Conservation (phyloP, 1,140 invertebrate genomes). For the Dryas iulia region DNA sequence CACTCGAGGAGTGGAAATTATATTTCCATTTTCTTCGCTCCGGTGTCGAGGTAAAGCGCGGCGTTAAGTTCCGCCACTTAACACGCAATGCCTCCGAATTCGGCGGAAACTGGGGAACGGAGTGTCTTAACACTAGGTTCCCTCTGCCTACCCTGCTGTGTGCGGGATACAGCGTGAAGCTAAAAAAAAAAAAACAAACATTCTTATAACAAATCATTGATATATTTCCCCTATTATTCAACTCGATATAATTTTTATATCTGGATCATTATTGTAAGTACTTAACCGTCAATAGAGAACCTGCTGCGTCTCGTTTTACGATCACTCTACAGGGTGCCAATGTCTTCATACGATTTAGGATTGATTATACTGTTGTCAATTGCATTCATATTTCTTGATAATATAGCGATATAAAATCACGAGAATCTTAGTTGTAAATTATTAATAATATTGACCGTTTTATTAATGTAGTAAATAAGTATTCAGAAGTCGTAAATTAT, state of each 20-base stretch:
- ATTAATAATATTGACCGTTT: too few relatives aligned
- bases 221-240: not conserved
- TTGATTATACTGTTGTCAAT: conserved; percentile 23
- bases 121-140: too few relatives aligned
- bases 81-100: too few relatives aligned
- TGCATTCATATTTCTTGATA: conserved; percentile 5
- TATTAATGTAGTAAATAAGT: not conserved
- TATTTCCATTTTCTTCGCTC: too few relatives aligned
- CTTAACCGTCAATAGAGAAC: conserved; percentile 27
- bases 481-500: not conserved
- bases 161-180: too few relatives aligned
- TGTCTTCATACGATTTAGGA: conserved; percentile 58
- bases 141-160: too few relatives aligned
- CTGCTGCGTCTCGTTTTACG: conserved; percentile 53
- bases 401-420: conserved; percentile 4
- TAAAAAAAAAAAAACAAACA: not conserved
- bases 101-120: too few relatives aligned
- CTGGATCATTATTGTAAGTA: conserved; percentile 22
- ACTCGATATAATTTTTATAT: conserved; percentile 12
- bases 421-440: not conserved
- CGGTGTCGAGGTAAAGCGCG: too few relatives aligned
- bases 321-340: conserved; percentile 53
- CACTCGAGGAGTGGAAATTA: too few relatives aligned
- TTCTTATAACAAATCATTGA: not conserved
- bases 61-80: too few relatives aligned